Evolutionary conservation across 2,888 invertebrate species (phyloP).

Genomic region (Philonicus albiceps): DNA sequence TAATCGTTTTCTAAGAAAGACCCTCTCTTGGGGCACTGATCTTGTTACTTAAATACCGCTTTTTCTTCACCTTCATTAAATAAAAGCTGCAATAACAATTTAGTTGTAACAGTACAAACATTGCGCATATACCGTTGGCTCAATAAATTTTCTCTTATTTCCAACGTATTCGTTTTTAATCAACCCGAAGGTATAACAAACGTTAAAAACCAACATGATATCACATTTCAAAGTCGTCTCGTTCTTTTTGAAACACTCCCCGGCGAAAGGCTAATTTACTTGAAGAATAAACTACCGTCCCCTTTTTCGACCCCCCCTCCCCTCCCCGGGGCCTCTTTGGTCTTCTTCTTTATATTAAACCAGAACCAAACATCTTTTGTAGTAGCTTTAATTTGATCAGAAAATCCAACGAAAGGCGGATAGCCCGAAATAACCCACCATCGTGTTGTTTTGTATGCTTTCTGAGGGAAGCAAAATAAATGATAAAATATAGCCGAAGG

Average conservation of each 20-base stretch:
- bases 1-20: not conserved
- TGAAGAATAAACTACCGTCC: not conserved
- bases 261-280: not conserved
- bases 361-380: not conserved
- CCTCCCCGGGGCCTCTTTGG: too few species aligned
- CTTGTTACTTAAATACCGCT: not conserved
- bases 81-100: not conserved
- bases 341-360: too few species aligned
- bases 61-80: not conserved
- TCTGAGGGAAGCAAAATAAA: slow-evolving; percentile 38
- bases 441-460: slow-evolving; percentile 23
- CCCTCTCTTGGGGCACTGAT: not conserved
- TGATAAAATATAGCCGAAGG: slow-evolving; percentile 45
- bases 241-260: not conserved
- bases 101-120: not conserved
- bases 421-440: slow-evolving; percentile 8
- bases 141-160: not conserved
- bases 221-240: not conserved
- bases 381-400: not conserved
- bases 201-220: not conserved
- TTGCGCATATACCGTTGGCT: not conserved
- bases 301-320: not conserved
- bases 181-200: not conserved
- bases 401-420: not conserved
- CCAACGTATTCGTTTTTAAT: not conserved